Evolutionary conservation across 2,797 vertebrate genomes (phyloP).

Genomic region (Acipenser ruthenus): DNA sequence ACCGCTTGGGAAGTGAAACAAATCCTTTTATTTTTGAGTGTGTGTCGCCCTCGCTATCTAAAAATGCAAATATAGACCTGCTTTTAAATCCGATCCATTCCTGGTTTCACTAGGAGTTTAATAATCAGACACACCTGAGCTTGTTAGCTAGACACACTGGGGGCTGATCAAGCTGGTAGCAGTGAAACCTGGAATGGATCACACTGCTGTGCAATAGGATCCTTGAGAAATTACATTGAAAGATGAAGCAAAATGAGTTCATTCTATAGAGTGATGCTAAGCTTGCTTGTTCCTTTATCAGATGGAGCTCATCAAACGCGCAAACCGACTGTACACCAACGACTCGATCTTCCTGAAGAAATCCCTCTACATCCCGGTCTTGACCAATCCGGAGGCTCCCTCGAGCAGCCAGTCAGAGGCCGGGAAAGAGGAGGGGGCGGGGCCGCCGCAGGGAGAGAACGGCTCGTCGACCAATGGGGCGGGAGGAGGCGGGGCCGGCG

Average conservation of each 20-base stretch:
- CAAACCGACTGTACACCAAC: constrained; percentile 83
- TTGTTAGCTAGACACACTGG: too few species aligned
- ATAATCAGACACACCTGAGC: too few species aligned
- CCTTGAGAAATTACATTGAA: too few species aligned
- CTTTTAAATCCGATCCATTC: too few species aligned
- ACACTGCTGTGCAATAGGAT: too few species aligned
- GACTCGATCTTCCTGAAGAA: constrained; percentile 88
- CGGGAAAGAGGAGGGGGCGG: constrained; percentile 26
- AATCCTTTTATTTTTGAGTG: too few species aligned
- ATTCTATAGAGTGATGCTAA: not conserved
- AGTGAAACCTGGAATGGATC: too few species aligned
- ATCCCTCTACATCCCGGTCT: constrained; percentile 70
- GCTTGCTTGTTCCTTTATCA: constrained; percentile 35
- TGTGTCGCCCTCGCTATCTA: too few species aligned
- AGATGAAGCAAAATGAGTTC: not conserved
- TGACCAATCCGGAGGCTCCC: constrained; percentile 40
- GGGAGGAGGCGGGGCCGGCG: constrained; percentile 6
- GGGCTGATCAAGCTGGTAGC: too few species aligned
- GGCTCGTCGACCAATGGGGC: constrained; percentile 12
- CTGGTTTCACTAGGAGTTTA: too few species aligned
- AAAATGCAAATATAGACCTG: too few species aligned
- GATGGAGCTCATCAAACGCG: constrained; percentile 86
- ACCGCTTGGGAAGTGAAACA: too few species aligned
- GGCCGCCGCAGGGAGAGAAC: constrained; percentile 19
- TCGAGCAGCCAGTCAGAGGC: constrained; percentile 31